Conservation (phyloP, 2,797 vertebrate genomes). For the Sandelia bainsii region DNA sequence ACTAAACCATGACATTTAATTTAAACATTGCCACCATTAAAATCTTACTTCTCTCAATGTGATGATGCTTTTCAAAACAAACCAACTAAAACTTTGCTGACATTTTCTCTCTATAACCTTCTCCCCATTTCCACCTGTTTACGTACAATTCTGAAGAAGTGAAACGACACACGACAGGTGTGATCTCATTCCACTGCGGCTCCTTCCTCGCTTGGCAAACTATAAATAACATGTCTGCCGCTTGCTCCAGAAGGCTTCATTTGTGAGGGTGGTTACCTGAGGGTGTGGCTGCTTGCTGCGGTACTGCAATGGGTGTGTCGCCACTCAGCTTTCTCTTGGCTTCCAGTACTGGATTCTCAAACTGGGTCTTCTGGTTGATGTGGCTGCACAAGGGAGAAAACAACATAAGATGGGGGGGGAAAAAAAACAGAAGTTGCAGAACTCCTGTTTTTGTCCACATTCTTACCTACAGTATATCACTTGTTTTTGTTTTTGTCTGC, state of each 20-base stretch:
- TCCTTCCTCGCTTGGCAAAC: not conserved
- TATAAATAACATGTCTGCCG: not conserved
- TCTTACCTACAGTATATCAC: not conserved
- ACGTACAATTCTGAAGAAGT: not conserved
- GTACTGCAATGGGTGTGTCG: slow-evolving; percentile 63
- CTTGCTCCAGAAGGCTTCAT: not conserved
- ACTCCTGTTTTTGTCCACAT: not conserved
- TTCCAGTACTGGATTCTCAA: slow-evolving; percentile 98
- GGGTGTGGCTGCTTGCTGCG: slow-evolving; percentile 64
- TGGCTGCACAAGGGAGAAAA: slow-evolving; percentile 84
- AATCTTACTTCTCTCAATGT: not conserved
- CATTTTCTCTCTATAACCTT: not conserved
- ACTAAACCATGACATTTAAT: slow-evolving; percentile 5
- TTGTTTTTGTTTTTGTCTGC: not conserved
- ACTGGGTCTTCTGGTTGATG: slow-evolving; percentile 99
- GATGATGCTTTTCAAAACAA: not conserved
- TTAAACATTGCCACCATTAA: not conserved
- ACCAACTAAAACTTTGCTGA: not conserved
- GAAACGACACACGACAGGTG: not conserved
- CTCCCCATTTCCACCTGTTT: not conserved
- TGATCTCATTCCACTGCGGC: not conserved
- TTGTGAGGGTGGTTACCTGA: slow-evolving; percentile 72
- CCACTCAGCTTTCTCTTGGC: slow-evolving; percentile 89
- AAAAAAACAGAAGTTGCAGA: not conserved
- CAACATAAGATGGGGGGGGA: slow-evolving; percentile 20